phyloP scores from a whole-genome alignment of 2,888 invertebrate species.

The Mythimna vitellina region DNA sequence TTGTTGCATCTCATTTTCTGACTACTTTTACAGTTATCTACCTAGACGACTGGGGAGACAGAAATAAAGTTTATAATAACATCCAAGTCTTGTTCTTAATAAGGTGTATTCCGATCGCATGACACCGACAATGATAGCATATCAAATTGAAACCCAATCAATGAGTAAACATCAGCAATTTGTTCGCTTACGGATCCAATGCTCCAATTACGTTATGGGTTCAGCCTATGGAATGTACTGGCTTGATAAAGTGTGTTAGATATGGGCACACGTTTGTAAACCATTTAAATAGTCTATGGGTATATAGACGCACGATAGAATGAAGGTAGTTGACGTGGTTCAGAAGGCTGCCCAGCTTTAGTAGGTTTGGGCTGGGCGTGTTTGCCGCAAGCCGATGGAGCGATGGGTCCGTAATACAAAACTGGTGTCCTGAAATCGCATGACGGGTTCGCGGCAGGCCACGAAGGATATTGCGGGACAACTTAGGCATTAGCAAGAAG shows the following conservation, averaged over 20 bases:
- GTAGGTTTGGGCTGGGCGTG: no score
- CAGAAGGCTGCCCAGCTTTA: no score
- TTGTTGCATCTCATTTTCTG: no score
- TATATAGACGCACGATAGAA: neutral
- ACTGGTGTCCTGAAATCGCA: no score
- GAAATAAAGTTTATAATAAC: neutral
- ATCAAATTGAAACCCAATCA: conserved; percentile 41
- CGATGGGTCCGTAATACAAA: no score
- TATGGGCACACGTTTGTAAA: neutral
- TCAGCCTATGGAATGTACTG: conserved; percentile 13
- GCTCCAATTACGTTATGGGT: conserved; percentile 43
- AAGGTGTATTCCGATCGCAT: conserved; percentile 1
- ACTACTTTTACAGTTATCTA: no score
- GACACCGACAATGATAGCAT: conserved; percentile 28
- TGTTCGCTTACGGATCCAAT: conserved; percentile 3
- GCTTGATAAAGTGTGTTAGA: conserved; percentile 39
- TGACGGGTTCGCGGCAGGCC: no score
- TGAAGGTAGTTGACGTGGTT: neutral
- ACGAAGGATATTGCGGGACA: no score
- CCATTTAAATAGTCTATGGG: conserved; percentile 4
- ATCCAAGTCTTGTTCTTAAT: neutral
- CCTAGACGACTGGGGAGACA: no score
- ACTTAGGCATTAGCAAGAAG: no score
- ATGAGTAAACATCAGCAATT: conserved; percentile 45
- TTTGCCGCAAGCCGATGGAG: no score